Conservation (phyloP, 92 coral and sea anemone genomes). For the Montipora capitata region DNA sequence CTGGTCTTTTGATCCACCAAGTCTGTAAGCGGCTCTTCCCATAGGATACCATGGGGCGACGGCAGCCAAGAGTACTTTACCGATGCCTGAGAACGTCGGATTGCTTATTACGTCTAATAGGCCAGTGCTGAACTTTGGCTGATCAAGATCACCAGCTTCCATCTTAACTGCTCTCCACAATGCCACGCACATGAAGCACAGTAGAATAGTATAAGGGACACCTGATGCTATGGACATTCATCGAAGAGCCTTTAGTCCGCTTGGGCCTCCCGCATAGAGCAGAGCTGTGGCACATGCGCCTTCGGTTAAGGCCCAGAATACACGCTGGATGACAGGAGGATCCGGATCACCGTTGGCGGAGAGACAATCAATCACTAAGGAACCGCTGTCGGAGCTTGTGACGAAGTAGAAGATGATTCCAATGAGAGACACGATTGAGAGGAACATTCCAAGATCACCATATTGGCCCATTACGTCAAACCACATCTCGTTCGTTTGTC, state of each 20-base stretch:
- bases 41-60: conserved; percentile 82
- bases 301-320: conserved; percentile 97
- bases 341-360: conserved; percentile 95
- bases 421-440: conserved; percentile 83
- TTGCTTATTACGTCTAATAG: conserved; percentile 55
- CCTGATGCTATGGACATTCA: conserved; percentile 73
- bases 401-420: conserved; percentile 90
- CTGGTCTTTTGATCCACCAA: conserved; percentile 48
- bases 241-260: conserved; percentile 75
- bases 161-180: conserved; percentile 80
- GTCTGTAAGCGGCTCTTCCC: conserved; percentile 78
- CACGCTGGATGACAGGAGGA: conserved; percentile 90
- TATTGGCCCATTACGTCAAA: conserved; percentile 87
- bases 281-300: conserved; percentile 83
- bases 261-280: conserved; percentile 71
- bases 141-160: conserved; percentile 79
- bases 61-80: conserved; percentile 61
- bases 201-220: conserved; percentile 71
- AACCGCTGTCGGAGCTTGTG: conserved; percentile 97
- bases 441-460: conserved; percentile 77
- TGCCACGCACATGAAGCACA: conserved; percentile 81
- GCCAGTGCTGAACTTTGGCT: conserved; percentile 69
- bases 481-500: conserved; percentile 83
- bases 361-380: conserved; percentile 91
- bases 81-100: conserved; percentile 40